These are phyloP conservation scores for Forbesichthys agassizii DNA, from an alignment of 2,113 vertebrate species.

Conservation along the genomic window DNA sequence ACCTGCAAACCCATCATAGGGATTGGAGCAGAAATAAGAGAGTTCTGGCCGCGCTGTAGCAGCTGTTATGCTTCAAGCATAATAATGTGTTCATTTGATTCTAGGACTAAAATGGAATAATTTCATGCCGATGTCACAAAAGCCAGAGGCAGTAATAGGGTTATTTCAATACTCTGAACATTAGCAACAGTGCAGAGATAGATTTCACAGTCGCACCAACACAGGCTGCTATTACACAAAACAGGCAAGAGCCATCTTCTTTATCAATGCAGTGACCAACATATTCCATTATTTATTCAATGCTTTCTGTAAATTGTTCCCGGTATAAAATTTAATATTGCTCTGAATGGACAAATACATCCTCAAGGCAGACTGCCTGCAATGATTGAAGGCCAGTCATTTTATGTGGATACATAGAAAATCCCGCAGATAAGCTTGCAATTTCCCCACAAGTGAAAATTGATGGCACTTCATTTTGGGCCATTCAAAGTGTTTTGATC, in stretches of 20 bases:
- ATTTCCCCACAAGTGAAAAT: constrained; percentile 11
- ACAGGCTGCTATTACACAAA: constrained; percentile 26
- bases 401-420: constrained; percentile 7
- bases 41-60: not conserved
- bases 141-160: constrained; percentile 28
- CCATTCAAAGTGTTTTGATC: constrained; percentile 28
- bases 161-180: constrained; percentile 17
- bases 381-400: constrained; percentile 39
- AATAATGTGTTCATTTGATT: constrained; percentile 27
- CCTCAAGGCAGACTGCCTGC: constrained; percentile 4
- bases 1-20: not conserved
- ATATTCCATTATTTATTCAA: constrained; percentile 48
- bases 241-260: constrained; percentile 34
- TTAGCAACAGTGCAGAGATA: constrained; percentile 26
- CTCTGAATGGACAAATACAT: constrained; percentile 19
- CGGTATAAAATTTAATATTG: constrained; percentile 17
- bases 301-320: constrained; percentile 37
- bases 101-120: constrained; percentile 33
- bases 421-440: constrained; percentile 13
- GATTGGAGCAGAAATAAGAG: constrained; percentile 4
- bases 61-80: constrained; percentile 20
- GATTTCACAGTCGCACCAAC: constrained; percentile 34
- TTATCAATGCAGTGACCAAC: constrained; percentile 17
- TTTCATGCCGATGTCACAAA: constrained; percentile 30
- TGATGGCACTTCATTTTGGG: constrained; percentile 11